Evolutionary conservation across 2,888 invertebrate species (phyloP).

Genomic region (Liopterus haemorrhoidalis): DNA sequence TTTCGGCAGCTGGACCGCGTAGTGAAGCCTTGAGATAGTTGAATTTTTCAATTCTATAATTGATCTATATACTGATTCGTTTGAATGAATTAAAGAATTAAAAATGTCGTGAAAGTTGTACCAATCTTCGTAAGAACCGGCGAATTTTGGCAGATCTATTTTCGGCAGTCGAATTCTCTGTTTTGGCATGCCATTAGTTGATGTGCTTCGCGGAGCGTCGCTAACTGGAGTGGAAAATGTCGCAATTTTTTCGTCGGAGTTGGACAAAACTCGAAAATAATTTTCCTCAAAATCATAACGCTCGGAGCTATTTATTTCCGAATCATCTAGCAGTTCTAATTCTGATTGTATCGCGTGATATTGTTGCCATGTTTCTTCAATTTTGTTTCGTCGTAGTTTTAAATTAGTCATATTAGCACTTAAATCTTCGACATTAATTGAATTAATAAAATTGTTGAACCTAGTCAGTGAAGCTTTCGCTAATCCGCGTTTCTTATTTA

Average conservation of each 20-base stretch:
- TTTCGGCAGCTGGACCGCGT: constrained; percentile 23
- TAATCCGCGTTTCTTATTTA: too few relatives aligned
- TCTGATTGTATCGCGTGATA: background rate
- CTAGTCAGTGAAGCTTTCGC: too few relatives aligned
- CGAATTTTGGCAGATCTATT: constrained; percentile 19
- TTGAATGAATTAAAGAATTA: constrained; percentile 19
- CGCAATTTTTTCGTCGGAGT: too few relatives aligned
- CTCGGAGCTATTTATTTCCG: background rate
- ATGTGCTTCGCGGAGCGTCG: too few relatives aligned
- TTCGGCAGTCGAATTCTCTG: too few relatives aligned
- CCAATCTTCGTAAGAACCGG: constrained; percentile 22
- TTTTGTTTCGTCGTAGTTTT: too few relatives aligned
- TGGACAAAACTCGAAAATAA: constrained; percentile 1
- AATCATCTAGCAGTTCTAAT: background rate
- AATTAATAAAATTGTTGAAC: too few relatives aligned
- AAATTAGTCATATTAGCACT: too few relatives aligned
- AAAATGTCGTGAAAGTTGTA: constrained; percentile 19
- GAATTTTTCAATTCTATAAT: constrained; percentile 25
- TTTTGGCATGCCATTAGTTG: too few relatives aligned
- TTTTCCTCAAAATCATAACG: background rate
- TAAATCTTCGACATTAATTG: too few relatives aligned
- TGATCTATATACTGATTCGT: too few relatives aligned
- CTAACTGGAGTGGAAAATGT: too few relatives aligned
- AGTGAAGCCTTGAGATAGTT: constrained; percentile 26
- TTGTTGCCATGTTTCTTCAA: background rate